Conservation (phyloP, 2,113 vertebrate genomes). For the Probosciger aterrimus region DNA sequence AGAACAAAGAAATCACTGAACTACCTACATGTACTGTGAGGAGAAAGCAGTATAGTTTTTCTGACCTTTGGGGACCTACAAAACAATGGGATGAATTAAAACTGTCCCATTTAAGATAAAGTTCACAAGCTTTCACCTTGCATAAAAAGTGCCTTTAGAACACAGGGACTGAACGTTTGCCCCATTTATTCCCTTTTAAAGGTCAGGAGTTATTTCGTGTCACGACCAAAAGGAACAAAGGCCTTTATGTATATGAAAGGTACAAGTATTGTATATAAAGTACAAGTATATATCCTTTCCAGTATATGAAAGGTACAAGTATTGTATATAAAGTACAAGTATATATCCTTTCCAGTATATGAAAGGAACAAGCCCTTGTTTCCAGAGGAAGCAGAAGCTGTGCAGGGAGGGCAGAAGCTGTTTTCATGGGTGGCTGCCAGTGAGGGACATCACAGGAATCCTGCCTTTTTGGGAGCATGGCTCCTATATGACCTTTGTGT, state of each 20-base stretch:
- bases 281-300: too few relatives aligned
- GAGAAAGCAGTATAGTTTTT: fast-evolving
- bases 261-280: too few relatives aligned
- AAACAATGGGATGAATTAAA: background rate
- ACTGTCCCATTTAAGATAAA: background rate
- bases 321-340: too few relatives aligned
- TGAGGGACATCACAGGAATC: background rate
- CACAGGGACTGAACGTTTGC: background rate
- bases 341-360: too few relatives aligned
- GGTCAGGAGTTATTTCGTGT: background rate
- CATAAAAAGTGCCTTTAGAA: background rate
- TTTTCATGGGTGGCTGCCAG: background rate
- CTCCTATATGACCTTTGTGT: background rate
- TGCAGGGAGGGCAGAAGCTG: background rate
- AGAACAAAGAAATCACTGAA: background rate
- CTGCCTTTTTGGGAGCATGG: background rate
- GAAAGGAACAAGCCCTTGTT: background rate
- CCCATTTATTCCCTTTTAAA: background rate
- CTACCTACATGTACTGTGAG: background rate
- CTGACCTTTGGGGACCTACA: background rate
- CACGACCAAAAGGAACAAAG: background rate
- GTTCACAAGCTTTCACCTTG: background rate
- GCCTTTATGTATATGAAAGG: too few relatives aligned
- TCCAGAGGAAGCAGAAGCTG: background rate
- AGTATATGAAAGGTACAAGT: too few relatives aligned